Conservation (phyloP, 2,888 invertebrate genomes). For the Mesopsocus fuscifrons region DNA sequence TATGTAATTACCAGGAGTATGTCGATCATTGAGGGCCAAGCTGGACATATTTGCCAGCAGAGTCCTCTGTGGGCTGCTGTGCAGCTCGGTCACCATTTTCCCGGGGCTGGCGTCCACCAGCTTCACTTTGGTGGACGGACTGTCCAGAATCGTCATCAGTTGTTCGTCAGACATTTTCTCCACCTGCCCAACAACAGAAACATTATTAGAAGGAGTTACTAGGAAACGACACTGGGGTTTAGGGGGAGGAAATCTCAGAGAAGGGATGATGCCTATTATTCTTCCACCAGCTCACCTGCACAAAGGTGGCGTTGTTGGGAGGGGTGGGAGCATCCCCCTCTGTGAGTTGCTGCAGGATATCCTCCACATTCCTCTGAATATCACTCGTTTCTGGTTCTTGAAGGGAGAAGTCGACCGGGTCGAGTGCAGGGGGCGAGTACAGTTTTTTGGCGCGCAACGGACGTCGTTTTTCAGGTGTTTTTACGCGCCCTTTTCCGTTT, state of each 20-base stretch:
- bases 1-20: too few species aligned
- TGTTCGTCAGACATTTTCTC: conserved; percentile 1
- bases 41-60: background rate
- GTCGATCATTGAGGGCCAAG: too few species aligned
- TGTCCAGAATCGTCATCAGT: conserved; percentile 3
- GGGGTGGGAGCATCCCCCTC: background rate
- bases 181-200: background rate
- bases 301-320: too few species aligned
- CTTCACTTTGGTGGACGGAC: background rate
- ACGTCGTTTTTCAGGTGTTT: background rate
- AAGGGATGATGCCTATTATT: too few species aligned
- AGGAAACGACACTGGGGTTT: too few species aligned
- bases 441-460: background rate
- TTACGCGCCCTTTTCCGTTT: too few species aligned
- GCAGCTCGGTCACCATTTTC: background rate
- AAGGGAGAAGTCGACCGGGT: background rate
- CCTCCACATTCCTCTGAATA: background rate
- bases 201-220: too few species aligned
- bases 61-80: background rate
- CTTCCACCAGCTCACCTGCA: too few species aligned
- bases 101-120: background rate
- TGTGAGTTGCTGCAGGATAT: background rate
- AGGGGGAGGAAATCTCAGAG: too few species aligned
- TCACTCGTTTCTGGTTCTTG: background rate
- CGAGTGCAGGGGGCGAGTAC: background rate